phyloP scores from a whole-genome alignment of 2,888 invertebrate genomes.

The Podabrus alpinus region DNA sequence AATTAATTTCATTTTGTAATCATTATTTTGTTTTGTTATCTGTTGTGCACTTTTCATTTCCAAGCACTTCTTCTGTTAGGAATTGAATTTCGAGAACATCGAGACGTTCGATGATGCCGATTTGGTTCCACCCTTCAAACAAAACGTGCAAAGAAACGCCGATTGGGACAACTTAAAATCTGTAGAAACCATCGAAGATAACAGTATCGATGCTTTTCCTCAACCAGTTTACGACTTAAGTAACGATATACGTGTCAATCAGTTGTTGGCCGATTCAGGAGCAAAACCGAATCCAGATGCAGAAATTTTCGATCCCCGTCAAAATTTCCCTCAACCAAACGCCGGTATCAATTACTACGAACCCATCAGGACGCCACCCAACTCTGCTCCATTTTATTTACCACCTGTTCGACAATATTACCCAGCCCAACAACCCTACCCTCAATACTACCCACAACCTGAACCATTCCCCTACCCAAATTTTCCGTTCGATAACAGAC shows the following conservation, averaged over 20 bases:
- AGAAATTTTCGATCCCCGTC: constrained; percentile 40
- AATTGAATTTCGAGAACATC: constrained; percentile 36
- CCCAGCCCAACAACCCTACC: neutral
- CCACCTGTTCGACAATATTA: constrained; percentile 3
- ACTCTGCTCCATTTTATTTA: neutral
- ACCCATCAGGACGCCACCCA: neutral
- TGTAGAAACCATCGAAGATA: constrained; percentile 26
- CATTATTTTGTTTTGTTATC: constrained; percentile 23
- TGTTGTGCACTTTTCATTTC: constrained; percentile 43
- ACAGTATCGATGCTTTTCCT: constrained; percentile 20
- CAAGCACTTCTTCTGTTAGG: constrained; percentile 44
- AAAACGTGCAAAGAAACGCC: neutral
- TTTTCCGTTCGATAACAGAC: neutral
- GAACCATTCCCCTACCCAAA: neutral
- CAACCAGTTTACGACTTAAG: constrained; percentile 29
- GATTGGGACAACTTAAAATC: constrained; percentile 23
- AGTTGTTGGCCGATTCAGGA: constrained; percentile 35
- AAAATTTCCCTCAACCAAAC: neutral
- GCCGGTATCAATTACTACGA: neutral
- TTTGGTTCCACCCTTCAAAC: constrained; percentile 6
- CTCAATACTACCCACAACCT: neutral
- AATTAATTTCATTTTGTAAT: neutral
- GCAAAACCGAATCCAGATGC: constrained; percentile 48
- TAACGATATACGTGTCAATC: constrained; percentile 37
- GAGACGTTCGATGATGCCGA: constrained; percentile 46